Evolutionary conservation across 2,888 invertebrate species (phyloP), one percentile per base, ranked within the genome.

Genomic region (Hydraecia micacea): DNA sequence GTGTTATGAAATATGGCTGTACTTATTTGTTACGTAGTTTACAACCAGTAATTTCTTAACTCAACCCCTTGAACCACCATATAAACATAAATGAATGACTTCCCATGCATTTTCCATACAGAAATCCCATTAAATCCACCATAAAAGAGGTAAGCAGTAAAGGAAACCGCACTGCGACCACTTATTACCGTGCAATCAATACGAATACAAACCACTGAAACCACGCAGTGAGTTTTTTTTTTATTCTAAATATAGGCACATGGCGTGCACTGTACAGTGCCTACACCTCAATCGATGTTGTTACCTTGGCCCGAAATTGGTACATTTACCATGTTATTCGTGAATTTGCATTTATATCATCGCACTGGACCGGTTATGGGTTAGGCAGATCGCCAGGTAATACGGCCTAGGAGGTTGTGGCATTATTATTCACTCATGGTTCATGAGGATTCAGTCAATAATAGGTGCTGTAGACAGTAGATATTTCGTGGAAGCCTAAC

Each of bases 271-370:
- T 88, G 86, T 87, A 89, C 36, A 46, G 46, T 58, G n/a, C 73
- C n/a, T 65, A 73, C 89, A 91, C 84, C 75, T 80, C 86, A 92
- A 95, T 95, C 95, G 94, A 95, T 95, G 91, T 80, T 76, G 88
- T 89, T 88, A 90, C 95, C 95, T 95, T 95, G 95, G 94, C 95
- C 95, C 92, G 91, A 89, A 91, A 91, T 86, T 85, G 83, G 77
- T 89, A 86, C 85, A 75, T 83, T 90, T 90, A 88, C 89, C 91
- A 91, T 90, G 88, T 90, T 90, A 90, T 89, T 87, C 81, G 81
- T 90, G 81, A 87, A 89, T 91, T 89, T 86, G 87, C 81, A 86
- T 87, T 81, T 77, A 84, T 81, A 86, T 86, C 69, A 80, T 82
- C 76, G 83, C 62, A 62, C 75, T 78, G 70, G 55, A 82, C 79